phyloP scores from a whole-genome alignment of 1,140 invertebrate species.

The Heliconius himera region DNA sequence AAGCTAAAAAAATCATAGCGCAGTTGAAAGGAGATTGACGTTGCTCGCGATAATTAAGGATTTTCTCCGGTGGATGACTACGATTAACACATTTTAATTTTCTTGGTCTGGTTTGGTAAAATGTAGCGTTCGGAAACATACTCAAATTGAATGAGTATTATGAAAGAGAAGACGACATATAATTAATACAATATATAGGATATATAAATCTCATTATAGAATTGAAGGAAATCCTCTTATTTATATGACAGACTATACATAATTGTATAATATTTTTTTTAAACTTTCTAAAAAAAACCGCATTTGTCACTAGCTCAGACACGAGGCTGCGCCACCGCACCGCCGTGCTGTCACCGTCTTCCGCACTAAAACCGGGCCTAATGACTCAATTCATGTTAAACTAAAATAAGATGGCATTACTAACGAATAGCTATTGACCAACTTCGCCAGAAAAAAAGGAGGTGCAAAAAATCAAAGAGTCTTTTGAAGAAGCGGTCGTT shows the following conservation, averaged over 20 bases:
- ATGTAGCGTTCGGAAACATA: too few relatives aligned
- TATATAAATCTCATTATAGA: not conserved
- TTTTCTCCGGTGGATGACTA: too few relatives aligned
- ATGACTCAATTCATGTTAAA: constrained; percentile 21
- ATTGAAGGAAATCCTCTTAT: not conserved
- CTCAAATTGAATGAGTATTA: too few relatives aligned
- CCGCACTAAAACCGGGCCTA: constrained; percentile 15
- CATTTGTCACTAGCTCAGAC: not conserved
- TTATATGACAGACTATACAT: not conserved
- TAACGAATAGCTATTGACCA: constrained; percentile 34
- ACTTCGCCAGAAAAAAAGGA: constrained; percentile 31
- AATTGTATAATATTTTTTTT: not conserved
- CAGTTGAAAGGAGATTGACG: not conserved
- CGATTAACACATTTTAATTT: too few relatives aligned
- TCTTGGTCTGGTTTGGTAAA: too few relatives aligned
- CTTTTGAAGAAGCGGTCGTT: constrained; percentile 17
- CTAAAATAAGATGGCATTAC: constrained; percentile 10
- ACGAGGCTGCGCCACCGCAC: not conserved
- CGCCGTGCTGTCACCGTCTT: not conserved
- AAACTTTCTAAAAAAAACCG: not conserved
- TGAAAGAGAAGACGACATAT: too few relatives aligned
- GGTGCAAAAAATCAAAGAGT: constrained; percentile 2
- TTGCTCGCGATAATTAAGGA: not conserved
- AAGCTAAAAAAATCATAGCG: not conserved
- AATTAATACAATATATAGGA: too few relatives aligned